Evolutionary conservation across 2,113 vertebrate genomes (phyloP), one percentile per base, ranked within the genome.

Genomic region (Lonchura striata): DNA sequence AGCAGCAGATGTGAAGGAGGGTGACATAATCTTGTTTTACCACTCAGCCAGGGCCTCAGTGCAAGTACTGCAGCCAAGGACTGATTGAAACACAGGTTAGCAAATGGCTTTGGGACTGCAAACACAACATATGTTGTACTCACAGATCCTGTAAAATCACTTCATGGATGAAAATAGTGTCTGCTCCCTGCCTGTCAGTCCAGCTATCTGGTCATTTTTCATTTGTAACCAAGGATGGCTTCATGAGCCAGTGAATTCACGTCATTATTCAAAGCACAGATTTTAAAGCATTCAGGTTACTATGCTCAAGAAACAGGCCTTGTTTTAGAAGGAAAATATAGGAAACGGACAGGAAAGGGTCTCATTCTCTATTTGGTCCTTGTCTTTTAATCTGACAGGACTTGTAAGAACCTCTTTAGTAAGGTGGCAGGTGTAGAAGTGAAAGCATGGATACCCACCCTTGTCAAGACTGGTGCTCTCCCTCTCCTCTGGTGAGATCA

Each of bases 11-110:
- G 79, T 70, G 50, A 95, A 81, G 50, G 37, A 85, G 47, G 57
- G 37, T 82, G 93, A 94, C 47, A 81, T 82, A 60, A 82, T 65
- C 65, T 64, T 95, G 33, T 76, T 94, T 65, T 65, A 78, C 33
- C 52, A 23, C 42, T 70, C 63, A 91, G 56, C 44, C 22, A 37
- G 44, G 25, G 18, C 31, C 60, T 74, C 19, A 2, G 70, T 20
- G 66, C 25, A 24, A 94, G 46, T 8, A 2, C 85, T 47, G 68
- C 41, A 75, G 61, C 85, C 1, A 8, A 79, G 57, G 49, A 53
- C 77, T 37, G 16, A 90, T 89, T 85, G 71, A 46, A 78, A 21
- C 72, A 42, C 22, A 60, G 91, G 77, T 84, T 95, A 39, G 71
- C 35, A 82, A 82, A 76, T 35, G 27, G 54, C 68, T 84, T 72